These are phyloP conservation scores for Lithophane socia DNA, from an alignment of 2,888 invertebrate species.

Conservation along the genomic window DNA sequence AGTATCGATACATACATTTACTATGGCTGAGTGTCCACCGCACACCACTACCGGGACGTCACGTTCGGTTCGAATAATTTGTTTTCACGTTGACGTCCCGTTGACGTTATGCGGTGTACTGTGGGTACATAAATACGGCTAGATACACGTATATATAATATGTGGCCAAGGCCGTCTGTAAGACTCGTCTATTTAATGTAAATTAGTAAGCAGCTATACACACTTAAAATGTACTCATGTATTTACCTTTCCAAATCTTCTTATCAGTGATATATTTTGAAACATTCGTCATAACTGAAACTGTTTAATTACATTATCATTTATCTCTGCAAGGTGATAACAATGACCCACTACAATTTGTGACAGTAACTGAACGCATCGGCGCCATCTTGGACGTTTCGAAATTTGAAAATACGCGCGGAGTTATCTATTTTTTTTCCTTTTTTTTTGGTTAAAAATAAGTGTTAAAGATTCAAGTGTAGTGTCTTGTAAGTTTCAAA, in stretches of 20 bases:
- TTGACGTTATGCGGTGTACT: too few species aligned
- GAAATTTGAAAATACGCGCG: constrained; percentile 21
- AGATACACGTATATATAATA: background rate
- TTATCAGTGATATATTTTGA: constrained; percentile 64
- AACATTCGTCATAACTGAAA: constrained; percentile 48
- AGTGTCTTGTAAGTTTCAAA: background rate
- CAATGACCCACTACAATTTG: constrained; percentile 60
- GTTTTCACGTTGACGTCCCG: too few species aligned
- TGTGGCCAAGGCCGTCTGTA: background rate
- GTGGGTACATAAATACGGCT: background rate
- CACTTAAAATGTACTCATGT: background rate
- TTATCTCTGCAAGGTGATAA: constrained; percentile 67
- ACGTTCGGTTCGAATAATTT: too few species aligned
- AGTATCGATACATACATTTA: too few species aligned
- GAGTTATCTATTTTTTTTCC: background rate
- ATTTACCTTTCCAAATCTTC: constrained; percentile 40
- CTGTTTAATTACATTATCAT: constrained; percentile 65
- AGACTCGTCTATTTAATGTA: background rate
- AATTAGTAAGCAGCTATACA: background rate
- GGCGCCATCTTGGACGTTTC: constrained; percentile 56
- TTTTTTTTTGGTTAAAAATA: background rate
- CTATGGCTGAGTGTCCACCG: too few species aligned
- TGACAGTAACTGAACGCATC: constrained; percentile 41
- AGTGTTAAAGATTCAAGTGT: background rate
- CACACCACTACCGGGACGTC: too few species aligned